Evolutionary conservation across 2,113 vertebrate genomes (phyloP), one percentile per base, ranked within the genome.

Genomic region (Morone saxatilis): DNA sequence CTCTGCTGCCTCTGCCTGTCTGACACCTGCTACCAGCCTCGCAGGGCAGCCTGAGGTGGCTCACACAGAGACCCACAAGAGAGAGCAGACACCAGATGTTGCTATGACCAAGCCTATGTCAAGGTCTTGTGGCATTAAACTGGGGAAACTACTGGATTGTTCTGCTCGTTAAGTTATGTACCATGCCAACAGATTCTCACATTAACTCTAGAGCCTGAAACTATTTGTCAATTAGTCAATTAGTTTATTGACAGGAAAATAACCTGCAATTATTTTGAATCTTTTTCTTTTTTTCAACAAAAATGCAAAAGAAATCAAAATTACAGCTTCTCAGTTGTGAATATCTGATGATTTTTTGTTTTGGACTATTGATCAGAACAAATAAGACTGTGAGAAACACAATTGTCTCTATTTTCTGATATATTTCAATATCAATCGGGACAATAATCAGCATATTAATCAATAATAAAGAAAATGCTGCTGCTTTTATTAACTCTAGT

Each of bases 1-100:
- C 71, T 61, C 85, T 78, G 62, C 70, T 77, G 71, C 38, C 57
- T 68, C 75, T 63, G 57, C 48, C 69, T 71, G 68, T 38, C 67
- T 70, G 53, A 89, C 91, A 94, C 83, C 86, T 89, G 80, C 82
- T 79, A 22, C 78, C 85, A 14, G 73, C 67, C 71, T 68, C 7
- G 47, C 75, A 74, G 63, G 66, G 78, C 72, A 66, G 74, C 83
- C 71, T 19, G 78, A 80, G 74, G 81, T 59, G 74, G 48, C 70
- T 63, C 80, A 66, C 40, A 36, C 41, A 5, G 36, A 73, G 25
- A 78, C 68, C n/a, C 60, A 16, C 57, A 45, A 67, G 25, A 54
- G 69, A 82, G 2, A 79, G 47, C 56, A 83, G 74, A 80, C 78
- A 71, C 78, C 90, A 89, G 87, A 89, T 86, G 78, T 71, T 78